These are phyloP conservation scores for Nyctibius grandis DNA, from an alignment of 2,797 vertebrate genomes.

Conservation along the genomic window DNA sequence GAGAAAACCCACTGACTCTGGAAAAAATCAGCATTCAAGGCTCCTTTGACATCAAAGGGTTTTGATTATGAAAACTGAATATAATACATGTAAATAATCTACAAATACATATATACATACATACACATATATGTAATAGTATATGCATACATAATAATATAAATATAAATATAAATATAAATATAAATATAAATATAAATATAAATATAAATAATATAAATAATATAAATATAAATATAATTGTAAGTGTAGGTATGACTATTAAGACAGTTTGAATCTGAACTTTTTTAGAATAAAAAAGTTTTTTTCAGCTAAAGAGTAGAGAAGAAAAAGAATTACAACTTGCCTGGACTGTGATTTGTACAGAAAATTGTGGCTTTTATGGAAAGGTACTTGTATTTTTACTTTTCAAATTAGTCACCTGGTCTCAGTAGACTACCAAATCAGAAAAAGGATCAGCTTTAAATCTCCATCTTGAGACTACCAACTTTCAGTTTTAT, in stretches of 20 bases:
- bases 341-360: not conserved
- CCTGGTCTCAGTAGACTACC: not conserved
- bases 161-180: not conserved
- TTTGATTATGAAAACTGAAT: not conserved
- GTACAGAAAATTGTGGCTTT: not conserved
- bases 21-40: not conserved
- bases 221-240: no score
- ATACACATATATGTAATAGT: not conserved
- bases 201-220: no score
- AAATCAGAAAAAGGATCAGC: not conserved
- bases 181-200: no score
- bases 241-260: not conserved
- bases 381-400: not conserved
- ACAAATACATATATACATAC: not conserved
- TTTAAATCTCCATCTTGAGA: not conserved
- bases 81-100: not conserved
- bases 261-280: not conserved
- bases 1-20: not conserved
- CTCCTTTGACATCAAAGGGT: not conserved
- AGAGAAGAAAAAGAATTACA: not conserved
- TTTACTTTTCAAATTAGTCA: not conserved
- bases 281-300: not conserved
- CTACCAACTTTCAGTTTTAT: not conserved
- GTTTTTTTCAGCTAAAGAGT: accelerated
- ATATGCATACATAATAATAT: not conserved